A percentile compares a stretch with the other conserved stretches of the same genome.
Conservation (phyloP, 2,888 invertebrate species). For the Uloborus plumipes region DNA sequence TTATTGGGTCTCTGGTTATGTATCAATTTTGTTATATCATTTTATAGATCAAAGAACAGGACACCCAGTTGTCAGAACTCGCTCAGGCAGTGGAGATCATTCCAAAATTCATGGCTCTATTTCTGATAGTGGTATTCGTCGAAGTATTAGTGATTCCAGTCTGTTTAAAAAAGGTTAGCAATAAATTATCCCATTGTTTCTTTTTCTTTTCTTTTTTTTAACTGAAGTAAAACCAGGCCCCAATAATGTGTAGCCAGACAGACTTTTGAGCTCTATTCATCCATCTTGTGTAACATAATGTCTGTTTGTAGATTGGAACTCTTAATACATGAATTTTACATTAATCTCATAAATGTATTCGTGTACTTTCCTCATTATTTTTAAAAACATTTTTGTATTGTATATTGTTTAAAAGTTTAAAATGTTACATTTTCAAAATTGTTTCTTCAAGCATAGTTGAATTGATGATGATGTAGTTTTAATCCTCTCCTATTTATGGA, state of each 20-base stretch:
- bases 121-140: slow-evolving; percentile 40
- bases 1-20: not conserved
- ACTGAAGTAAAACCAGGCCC: not conserved
- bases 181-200: not conserved
- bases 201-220: not conserved
- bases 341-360: no score
- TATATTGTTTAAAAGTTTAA: no score
- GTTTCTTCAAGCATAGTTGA: no score
- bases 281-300: no score
- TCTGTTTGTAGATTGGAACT: no score
- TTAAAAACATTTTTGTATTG: no score
- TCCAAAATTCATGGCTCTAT: slow-evolving; percentile 28
- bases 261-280: no score
- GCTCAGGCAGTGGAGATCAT: slow-evolving; percentile 61
- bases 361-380: no score
- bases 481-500: no score
- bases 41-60: not conserved
- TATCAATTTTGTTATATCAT: not conserved
- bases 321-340: no score
- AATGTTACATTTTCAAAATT: no score
- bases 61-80: slow-evolving; percentile 41
- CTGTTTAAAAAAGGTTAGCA: slow-evolving; percentile 49
- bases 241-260: not conserved
- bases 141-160: slow-evolving; percentile 59
- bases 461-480: no score